Base-by-base conservation (phyloP, 1,140 invertebrate genomes). In the Andricus grossulariae region DNA sequence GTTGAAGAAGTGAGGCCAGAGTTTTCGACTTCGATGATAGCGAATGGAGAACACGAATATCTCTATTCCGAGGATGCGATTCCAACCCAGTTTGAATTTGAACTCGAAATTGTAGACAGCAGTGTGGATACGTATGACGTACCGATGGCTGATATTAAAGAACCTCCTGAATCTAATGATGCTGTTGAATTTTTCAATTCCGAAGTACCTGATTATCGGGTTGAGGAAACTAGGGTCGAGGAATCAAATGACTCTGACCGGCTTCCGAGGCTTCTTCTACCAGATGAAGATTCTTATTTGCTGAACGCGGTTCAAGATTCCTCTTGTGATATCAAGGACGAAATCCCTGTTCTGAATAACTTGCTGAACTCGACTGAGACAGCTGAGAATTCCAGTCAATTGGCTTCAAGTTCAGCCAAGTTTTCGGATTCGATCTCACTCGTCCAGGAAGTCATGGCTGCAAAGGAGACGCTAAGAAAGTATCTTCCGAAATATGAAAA, bases 381-480 rank as follows among this genome's bases (percentile, higher is more conserved):
- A 21, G 6, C 3, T 66, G 13, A 66, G n/a, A 66, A n/a, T 57
- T 66, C 15, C 3, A 10, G 45, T 21, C 19, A 66, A 5, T 15
- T 6, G 15, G 8, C 25, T 66, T 39, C 60, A 32, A 32, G 57
- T 60, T 39, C 57, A 32, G 16, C 25, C 3, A 16, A 66, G n/a
- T 66, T 39, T n/a, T 45, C 32, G 12, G 60, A 66, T 66, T 66
- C 60, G 39, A 39, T 66, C 25, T 66, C 60, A 66, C 25, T 66
- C 15, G 60, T 66, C 5, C 60, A 91, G 72, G 88, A 92, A 81
- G 88, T 92, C 11, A 73, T 91, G 19, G 90, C 91, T 32, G 90
- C 91, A 11, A 92, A 92, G 25, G 91, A 92, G 54, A 89, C 88
- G 7, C 75, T 92, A 11, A 91, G 88, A 55, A 87, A 87, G 15